Percentiles rank a stretch among this genome's conserved stretches.
phyloP scores from a whole-genome alignment of 2,888 invertebrate genomes.

The Brenthis daphne region DNA sequence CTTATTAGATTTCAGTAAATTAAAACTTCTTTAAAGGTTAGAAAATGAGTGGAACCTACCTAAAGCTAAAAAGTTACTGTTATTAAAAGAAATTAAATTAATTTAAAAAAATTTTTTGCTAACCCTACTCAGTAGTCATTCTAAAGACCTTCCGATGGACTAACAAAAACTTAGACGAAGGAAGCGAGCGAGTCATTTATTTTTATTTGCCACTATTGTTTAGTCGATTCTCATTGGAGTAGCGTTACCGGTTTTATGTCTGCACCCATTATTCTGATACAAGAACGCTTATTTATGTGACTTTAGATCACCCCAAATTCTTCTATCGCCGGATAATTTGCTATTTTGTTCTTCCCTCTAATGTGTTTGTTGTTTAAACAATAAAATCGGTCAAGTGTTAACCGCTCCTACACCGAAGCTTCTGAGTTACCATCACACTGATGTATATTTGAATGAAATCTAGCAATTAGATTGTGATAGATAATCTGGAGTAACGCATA shows the following conservation, averaged over 20 bases:
- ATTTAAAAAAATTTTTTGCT: conserved; percentile 44
- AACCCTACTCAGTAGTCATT: conserved; percentile 66
- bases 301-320: conserved; percentile 6
- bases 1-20: no score
- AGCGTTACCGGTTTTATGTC: conserved; percentile 38
- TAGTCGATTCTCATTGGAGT: conserved; percentile 71
- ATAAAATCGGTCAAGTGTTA: no score
- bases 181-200: conserved; percentile 71
- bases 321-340: conserved; percentile 1
- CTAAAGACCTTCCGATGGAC: conserved; percentile 79
- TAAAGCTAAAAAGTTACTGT: no score
- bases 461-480: no score
- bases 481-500: no score
- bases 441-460: no score
- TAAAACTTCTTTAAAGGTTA: no score
- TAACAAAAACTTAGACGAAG: conserved; percentile 76
- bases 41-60: no score
- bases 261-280: conserved; percentile 33
- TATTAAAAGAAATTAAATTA: background rate
- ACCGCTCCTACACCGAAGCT: no score
- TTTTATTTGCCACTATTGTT: conserved; percentile 76
- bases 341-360: conserved; percentile 1
- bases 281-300: conserved; percentile 30
- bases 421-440: no score
- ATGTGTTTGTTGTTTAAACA: conserved; percentile 1